Evolutionary conservation across 2,113 vertebrate genomes (phyloP).

Genomic region (Sinocyclocheilus maitianheensis): DNA sequence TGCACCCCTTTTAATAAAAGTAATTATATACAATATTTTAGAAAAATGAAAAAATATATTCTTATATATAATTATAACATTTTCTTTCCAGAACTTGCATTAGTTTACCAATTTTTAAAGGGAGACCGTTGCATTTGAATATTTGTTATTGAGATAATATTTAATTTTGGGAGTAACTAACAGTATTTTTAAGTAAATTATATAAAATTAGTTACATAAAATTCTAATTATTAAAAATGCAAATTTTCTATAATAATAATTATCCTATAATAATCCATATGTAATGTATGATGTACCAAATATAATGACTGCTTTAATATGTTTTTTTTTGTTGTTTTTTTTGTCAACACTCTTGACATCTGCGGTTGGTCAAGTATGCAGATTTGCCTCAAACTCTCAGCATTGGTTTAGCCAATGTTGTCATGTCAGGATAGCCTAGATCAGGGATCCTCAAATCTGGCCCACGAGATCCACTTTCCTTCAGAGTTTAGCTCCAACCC

Average conservation of each 20-base stretch:
- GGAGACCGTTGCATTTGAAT: too few species aligned
- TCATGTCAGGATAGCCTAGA: background rate
- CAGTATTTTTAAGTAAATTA: background rate
- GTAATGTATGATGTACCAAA: background rate
- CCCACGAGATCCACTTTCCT: too few species aligned
- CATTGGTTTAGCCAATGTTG: background rate
- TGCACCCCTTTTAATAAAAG: too few species aligned
- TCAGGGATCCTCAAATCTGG: background rate
- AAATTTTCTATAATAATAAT: too few species aligned
- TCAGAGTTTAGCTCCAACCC: too few species aligned
- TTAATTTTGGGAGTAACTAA: background rate
- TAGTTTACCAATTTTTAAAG: too few species aligned
- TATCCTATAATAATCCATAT: background rate
- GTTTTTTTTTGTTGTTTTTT: background rate
- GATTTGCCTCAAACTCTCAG: background rate
- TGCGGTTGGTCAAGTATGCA: background rate
- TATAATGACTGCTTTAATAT: background rate
- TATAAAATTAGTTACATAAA: background rate
- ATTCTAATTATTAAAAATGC: background rate
- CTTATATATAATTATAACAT: background rate
- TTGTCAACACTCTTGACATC: background rate
- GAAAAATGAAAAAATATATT: too few species aligned
- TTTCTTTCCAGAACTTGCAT: too few species aligned
- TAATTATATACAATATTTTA: too few species aligned
- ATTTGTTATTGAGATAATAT: background rate